Conservation (phyloP, 2,113 vertebrate species). For the Corythaixoides concolor region DNA sequence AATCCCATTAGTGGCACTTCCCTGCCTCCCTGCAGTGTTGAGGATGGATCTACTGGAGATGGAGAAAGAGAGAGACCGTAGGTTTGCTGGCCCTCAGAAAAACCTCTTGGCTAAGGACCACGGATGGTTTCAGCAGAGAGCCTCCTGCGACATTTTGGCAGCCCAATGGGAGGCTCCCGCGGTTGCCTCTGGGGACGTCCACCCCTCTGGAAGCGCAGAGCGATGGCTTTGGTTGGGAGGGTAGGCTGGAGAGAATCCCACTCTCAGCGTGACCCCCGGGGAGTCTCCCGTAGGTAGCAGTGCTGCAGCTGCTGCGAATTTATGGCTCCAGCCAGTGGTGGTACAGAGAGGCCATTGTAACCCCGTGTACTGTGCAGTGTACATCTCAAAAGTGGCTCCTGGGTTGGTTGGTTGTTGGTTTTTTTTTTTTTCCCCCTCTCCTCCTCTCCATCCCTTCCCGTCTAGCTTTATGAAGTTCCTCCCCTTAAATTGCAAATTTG, state of each 20-base stretch:
- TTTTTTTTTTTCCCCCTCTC: not conserved
- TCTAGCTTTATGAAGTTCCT: conserved; percentile 75
- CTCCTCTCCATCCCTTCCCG: conserved; percentile 69
- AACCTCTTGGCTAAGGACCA: not conserved
- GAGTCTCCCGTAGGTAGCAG: not conserved
- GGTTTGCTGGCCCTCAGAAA: not conserved
- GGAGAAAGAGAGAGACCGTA: not conserved
- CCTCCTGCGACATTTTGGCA: not conserved
- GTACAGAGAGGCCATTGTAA: conserved; percentile 62
- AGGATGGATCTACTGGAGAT: not conserved
- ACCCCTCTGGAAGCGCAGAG: not conserved
- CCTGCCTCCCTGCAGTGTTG: conserved; percentile 51
- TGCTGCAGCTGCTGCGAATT: conserved; percentile 29
- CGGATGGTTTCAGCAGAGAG: not conserved
- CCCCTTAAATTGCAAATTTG: conserved; percentile 71
- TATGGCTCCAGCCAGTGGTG: conserved; percentile 48
- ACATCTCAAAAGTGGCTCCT: conserved; percentile 61
- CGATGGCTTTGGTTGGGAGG: not conserved
- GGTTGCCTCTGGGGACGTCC: not conserved
- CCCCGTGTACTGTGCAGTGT: conserved; percentile 40
- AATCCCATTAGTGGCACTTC: conserved; percentile 2
- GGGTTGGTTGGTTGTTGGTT: not conserved
- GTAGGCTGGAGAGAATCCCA: not conserved
- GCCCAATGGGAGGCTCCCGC: not conserved
- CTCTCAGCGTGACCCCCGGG: not conserved